Conservation (phyloP, 2,113 vertebrate genomes). For the Benitochromis conjunctus region DNA sequence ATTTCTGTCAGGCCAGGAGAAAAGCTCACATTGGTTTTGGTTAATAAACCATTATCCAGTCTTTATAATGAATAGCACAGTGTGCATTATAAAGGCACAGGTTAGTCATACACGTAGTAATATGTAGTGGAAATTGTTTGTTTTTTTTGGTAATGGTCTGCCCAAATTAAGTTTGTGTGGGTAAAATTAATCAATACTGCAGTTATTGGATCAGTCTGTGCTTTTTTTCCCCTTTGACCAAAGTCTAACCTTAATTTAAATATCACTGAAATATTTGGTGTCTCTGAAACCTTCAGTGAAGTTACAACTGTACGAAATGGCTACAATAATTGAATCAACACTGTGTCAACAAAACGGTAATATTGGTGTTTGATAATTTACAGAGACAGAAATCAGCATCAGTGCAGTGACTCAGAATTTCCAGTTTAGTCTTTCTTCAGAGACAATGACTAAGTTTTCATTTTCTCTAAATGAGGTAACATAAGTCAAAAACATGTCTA, state of each 20-base stretch:
- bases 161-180: not conserved
- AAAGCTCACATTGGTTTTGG: not conserved
- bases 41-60: not conserved
- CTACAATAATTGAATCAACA: not conserved
- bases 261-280: not conserved
- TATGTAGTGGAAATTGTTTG: too few relatives aligned
- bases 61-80: not conserved
- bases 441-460: not conserved
- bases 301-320: not conserved
- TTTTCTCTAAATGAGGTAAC: not conserved
- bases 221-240: fast-evolving
- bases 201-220: fast-evolving
- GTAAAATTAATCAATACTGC: not conserved
- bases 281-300: fast-evolving
- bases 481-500: not conserved
- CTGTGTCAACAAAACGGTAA: fast-evolving
- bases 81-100: not conserved
- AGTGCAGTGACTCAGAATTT: not conserved
- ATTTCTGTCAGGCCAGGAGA: too few relatives aligned
- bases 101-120: too few relatives aligned
- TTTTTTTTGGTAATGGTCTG: not conserved
- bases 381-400: not conserved
- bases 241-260: not conserved
- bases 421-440: not conserved
- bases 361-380: not conserved